phyloP scores from a whole-genome alignment of 2,888 invertebrate genomes.

The Microplitis manilae region DNA sequence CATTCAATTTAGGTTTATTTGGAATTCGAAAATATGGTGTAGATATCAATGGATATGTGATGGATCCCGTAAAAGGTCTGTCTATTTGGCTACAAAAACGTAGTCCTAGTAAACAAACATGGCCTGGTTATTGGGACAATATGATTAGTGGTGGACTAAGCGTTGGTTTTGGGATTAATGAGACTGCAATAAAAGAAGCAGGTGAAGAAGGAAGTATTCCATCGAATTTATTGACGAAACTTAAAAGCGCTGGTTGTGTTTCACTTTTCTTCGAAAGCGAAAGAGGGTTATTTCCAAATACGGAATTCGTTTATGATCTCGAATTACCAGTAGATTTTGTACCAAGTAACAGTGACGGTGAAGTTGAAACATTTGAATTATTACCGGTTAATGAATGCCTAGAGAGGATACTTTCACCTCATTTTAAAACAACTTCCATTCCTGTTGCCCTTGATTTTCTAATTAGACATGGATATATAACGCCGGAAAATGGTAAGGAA shows the following conservation, averaged over 20 bases:
- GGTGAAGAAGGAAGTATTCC: slow-evolving; percentile 95
- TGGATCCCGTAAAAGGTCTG: slow-evolving; percentile 86
- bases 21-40: slow-evolving; percentile 95
- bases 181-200: slow-evolving; percentile 94
- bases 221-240: slow-evolving; percentile 81
- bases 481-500: slow-evolving; percentile 87
- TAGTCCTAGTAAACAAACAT: slow-evolving; percentile 92
- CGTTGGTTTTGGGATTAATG: slow-evolving; percentile 88
- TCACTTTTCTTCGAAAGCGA: slow-evolving; percentile 96
- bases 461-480: slow-evolving; percentile 90
- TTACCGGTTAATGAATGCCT: slow-evolving; percentile 87
- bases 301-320: slow-evolving; percentile 94
- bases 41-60: slow-evolving; percentile 93
- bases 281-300: slow-evolving; percentile 93
- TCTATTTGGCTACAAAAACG: slow-evolving; percentile 95
- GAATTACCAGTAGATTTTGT: slow-evolving; percentile 91
- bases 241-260: slow-evolving; percentile 86
- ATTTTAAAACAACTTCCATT: slow-evolving; percentile 95
- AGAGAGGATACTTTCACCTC: slow-evolving; percentile 84
- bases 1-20: slow-evolving; percentile 77
- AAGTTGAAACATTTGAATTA: slow-evolving; percentile 92
- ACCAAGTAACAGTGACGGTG: slow-evolving; percentile 95
- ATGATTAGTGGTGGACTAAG: slow-evolving; percentile 95
- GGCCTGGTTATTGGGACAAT: slow-evolving; percentile 97
- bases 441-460: slow-evolving; percentile 94